These are phyloP conservation scores for Andrena chrysosceles DNA, from an alignment of 2,888 invertebrate species.

Conservation along the genomic window DNA sequence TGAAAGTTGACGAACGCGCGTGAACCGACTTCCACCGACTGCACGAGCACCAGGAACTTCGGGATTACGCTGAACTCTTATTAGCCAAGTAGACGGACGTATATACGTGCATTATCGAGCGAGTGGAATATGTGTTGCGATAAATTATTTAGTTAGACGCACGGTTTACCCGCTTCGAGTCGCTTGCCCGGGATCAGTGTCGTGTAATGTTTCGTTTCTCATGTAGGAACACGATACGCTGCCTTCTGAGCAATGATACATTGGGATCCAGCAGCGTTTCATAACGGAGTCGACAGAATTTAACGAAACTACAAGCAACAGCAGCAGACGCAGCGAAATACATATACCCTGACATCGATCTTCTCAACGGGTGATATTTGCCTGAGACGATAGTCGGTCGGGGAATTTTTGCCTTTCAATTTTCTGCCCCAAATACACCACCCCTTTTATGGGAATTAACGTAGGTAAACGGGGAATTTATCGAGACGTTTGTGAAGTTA, in stretches of 20 bases:
- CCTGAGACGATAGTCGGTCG: no score
- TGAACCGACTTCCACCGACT: neutral
- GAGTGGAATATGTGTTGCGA: slow-evolving; percentile 15
- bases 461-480: neutral
- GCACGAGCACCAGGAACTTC: neutral
- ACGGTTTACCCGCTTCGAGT: slow-evolving; percentile 22
- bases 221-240: slow-evolving; percentile 26
- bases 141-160: slow-evolving; percentile 24
- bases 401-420: no score
- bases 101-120: slow-evolving; percentile 1
- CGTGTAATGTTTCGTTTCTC: slow-evolving; percentile 7
- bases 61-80: neutral
- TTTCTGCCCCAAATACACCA: no score
- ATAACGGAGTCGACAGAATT: neutral
- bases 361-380: no score
- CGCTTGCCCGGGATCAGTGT: slow-evolving; percentile 19
- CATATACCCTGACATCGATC: neutral
- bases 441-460: no score
- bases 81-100: neutral
- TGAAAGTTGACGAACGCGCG: neutral
- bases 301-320: neutral
- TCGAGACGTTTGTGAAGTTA: neutral
- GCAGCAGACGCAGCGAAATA: neutral
- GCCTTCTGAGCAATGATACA: slow-evolving; percentile 2
- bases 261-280: neutral